These are phyloP conservation scores for Tanypteryx hageni DNA, from an alignment of 2,888 invertebrate genomes.

Conservation along the genomic window DNA sequence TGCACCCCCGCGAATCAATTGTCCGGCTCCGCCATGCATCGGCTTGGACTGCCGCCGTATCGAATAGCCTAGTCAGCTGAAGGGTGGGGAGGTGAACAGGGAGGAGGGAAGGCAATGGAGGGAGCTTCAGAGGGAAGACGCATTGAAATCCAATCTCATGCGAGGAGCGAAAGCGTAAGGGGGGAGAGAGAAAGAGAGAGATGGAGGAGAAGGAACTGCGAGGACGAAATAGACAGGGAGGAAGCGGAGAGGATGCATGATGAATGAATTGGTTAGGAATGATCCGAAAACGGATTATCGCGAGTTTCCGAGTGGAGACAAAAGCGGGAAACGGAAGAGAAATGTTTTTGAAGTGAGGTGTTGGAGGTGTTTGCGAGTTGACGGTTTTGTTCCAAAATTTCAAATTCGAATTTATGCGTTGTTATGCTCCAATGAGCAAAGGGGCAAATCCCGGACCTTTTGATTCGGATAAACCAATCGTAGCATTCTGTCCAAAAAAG, in stretches of 20 bases:
- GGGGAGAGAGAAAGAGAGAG: no score
- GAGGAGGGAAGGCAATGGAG: neutral
- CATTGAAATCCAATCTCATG: neutral
- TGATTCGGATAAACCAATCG: no score
- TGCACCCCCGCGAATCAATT: slow-evolving; percentile 45
- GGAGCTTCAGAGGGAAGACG: neutral
- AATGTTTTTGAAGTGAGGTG: slow-evolving; percentile 7
- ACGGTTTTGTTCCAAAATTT: neutral
- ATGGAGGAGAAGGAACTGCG: neutral
- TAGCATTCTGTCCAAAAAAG: no score
- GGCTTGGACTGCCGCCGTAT: slow-evolving; percentile 35
- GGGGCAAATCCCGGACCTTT: no score
- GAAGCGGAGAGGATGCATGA: slow-evolving; percentile 6
- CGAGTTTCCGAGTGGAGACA: neutral
- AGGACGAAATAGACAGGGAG: neutral
- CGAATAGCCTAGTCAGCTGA: slow-evolving; percentile 7
- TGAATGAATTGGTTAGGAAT: slow-evolving; percentile 15
- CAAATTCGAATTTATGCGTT: no score
- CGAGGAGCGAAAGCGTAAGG: neutral
- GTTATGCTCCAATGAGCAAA: no score
- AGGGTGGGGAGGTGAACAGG: no score
- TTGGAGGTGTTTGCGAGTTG: neutral
- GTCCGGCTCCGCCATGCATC: slow-evolving; percentile 62
- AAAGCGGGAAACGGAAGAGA: neutral
- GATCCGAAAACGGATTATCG: slow-evolving; percentile 55